Evolutionary conservation across 2,888 invertebrate species (phyloP).

Genomic region (Mesorhabditis belari): DNA sequence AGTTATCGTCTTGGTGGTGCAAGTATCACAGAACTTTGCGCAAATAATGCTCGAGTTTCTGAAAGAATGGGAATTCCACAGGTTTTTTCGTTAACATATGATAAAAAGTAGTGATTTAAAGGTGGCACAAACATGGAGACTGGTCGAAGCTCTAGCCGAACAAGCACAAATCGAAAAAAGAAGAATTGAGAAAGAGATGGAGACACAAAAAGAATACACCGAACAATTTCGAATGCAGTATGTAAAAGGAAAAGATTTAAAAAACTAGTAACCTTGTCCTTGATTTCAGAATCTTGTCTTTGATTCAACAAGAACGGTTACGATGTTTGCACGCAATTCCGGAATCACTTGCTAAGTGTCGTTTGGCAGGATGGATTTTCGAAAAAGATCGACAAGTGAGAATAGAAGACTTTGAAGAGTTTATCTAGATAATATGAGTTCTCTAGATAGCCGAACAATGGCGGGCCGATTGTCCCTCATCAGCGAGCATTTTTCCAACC

Average conservation of each 20-base stretch:
- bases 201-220: not conserved
- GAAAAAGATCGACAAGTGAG: not conserved
- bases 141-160: conserved; percentile 13
- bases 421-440: too few relatives aligned
- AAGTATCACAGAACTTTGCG: conserved; percentile 3
- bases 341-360: not conserved
- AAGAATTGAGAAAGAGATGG: conserved; percentile 9
- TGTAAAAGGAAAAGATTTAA: too few relatives aligned
- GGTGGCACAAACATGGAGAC: conserved; percentile 18
- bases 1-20: conserved; percentile 15
- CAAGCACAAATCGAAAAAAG: conserved; percentile 8
- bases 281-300: not conserved
- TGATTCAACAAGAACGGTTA: not conserved
- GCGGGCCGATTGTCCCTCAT: not conserved
- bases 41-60: conserved; percentile 16
- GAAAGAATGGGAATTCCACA: conserved; percentile 5
- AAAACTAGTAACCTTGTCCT: too few relatives aligned
- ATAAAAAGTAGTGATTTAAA: conserved; percentile 1
- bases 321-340: not conserved
- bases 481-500: not conserved
- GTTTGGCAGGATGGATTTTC: not conserved
- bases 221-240: not conserved
- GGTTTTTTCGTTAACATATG: not conserved
- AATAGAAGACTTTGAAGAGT: not conserved
- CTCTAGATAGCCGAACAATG: not conserved